Evolutionary conservation across 2,888 invertebrate species (phyloP), one percentile per base, ranked within the genome.

Genomic region (Dermolepida albohirtum): DNA sequence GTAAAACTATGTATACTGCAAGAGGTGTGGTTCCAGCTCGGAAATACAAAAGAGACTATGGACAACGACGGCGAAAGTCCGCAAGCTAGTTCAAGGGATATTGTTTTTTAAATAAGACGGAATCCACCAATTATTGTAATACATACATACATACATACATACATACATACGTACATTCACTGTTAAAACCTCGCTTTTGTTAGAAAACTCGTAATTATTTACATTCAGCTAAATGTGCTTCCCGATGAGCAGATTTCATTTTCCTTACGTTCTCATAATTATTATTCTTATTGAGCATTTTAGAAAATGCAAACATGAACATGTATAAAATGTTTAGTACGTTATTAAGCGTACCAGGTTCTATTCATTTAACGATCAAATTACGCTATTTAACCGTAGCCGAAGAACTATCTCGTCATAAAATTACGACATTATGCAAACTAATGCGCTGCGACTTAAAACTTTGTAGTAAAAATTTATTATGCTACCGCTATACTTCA

Each of bases 381-480:
- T 40, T 16, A 54, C 40, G 16, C 34, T 7, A 34, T 40, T 40
- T 40, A 29, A 17, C 39, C 6, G 6, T 6, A 16, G 54, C 16
- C 16, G 16, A 40, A 54, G 16, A 54, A 40, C 40, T 17, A 14
- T 34, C 6, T 12, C 40, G 5, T 54, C 17, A 17, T 54, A 54
- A 54, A 40, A 40, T 39, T 17, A 39, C 54, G 39, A 39, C 17
- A 16, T 54, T 54, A 54, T 54, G 54, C 40, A 52, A 52, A 52
- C 34, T 39, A 52, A 39, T 52, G 16, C 29, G 40, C 40, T 40
- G 40, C 34, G 40, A 54, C 40, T 40, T 54, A 16, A 54, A 14
- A 54, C 54, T 54, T 52, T 6, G 17, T 40, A 54, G 40, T 54
- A 40, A 54, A 54, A 40, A 54, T 40, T 54, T 39, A 54, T 54